Base-by-base conservation (phyloP, 2,797 vertebrate genomes). In the Lepidocolaptes lacrymiger region DNA sequence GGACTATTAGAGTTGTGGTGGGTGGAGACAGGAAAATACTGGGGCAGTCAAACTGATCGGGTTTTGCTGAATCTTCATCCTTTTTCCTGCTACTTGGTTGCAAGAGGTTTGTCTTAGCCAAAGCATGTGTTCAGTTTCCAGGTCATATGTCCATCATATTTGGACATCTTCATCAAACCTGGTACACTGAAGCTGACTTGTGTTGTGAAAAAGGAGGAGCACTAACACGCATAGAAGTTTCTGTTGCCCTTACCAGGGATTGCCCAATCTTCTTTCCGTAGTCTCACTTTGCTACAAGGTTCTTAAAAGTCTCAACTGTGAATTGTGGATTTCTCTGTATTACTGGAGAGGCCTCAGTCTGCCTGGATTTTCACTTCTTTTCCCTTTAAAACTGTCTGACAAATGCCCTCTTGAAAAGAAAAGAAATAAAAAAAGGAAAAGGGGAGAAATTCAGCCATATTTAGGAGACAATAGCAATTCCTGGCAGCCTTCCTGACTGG, bases 11-110 rank as follows among this genome's bases (percentile, higher is more conserved):
- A 78, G 51, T 14, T 58, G 80, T 69, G 56, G 54, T 77, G 88
- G 83, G 76, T 72, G 88, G 73, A 77, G 80, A 90, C 92, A 90
- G 90, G 66, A 91, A 85, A 62, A 74, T 12, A 22, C 69, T 54
- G 76, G 36, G 61, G 69, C 41, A 58, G 37, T 43, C 48, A 79
- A 15, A 56, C 36, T 73, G 14, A 26, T 58, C 48, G 52, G 22
- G 30, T 79, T 92, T 86, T 89, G 87, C 85, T 88, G 94, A 91
- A 61, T 92, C 78, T 44, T 59, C 81, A 88, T 73, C 19, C 63
- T 71, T 79, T 92, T 93, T 89, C 87, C 81, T 91, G 85, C n/a
- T 46, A 21, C 51, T 3, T 66, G 48, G 39, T 46, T 85, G 43
- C 26, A 63, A 63, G 41, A 64, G 51, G 18, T 76, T 79, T 82